phyloP scores from a whole-genome alignment of 2,888 invertebrate genomes.

The Eupithecia pulchellata region DNA sequence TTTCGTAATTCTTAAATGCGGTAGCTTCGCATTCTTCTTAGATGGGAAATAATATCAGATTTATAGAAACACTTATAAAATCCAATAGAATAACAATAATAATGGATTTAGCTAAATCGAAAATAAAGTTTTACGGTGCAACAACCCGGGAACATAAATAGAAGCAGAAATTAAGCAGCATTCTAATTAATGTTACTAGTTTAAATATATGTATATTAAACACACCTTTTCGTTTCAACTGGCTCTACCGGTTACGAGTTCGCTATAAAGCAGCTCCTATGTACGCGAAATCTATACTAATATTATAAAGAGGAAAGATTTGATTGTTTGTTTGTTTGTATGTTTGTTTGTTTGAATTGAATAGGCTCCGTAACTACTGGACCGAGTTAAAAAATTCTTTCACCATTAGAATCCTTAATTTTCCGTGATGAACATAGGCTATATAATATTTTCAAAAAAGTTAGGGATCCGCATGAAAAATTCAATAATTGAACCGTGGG shows the following conservation, averaged over 20 bases:
- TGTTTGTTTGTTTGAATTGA: too few species aligned
- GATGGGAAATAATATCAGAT: background rate
- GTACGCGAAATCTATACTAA: conserved; percentile 8
- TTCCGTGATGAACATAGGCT: too few species aligned
- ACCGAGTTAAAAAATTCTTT: too few species aligned
- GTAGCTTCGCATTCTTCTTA: background rate
- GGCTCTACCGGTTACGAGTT: conserved; percentile 28
- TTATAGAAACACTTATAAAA: background rate
- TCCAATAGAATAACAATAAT: background rate
- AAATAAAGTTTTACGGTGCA: background rate
- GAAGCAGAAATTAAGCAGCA: background rate
- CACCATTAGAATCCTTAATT: too few species aligned
- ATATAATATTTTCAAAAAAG: too few species aligned
- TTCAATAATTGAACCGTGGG: too few species aligned
- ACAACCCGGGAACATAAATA: background rate
- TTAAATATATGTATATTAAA: background rate
- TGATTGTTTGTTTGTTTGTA: too few species aligned
- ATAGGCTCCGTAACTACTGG: too few species aligned
- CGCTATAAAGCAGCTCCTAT: conserved; percentile 22
- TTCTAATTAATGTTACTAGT: background rate
- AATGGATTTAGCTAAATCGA: background rate
- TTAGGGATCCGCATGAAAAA: too few species aligned
- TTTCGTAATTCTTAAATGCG: background rate
- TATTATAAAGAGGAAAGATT: too few species aligned
- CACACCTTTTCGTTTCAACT: conserved; percentile 28